Evolutionary conservation across 2,113 vertebrate species (phyloP), one percentile per base, ranked within the genome.

Genomic region (Nematolebias whitei): DNA sequence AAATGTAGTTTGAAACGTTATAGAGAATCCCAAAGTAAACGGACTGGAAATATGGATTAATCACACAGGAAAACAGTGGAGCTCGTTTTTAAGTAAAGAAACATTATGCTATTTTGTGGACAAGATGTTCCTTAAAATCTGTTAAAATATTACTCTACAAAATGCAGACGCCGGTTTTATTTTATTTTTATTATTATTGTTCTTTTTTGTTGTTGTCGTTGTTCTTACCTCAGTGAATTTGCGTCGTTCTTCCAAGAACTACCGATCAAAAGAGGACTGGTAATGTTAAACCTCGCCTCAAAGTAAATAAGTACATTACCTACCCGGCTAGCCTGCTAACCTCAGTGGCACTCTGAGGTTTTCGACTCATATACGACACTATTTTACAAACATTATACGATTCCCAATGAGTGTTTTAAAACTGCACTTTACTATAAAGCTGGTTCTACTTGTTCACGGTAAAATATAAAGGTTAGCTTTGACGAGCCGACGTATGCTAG

Each of bases 401-500:
- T n/a, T 6, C 3, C 10, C 8, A 38, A 1, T 4, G 0, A 8
- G 19, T 6, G 1, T 2, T 1, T 16, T 22, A 24, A 1, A 0
- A 7, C 14, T 12, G 5, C 9, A 5, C 5, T 19, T 29, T 15
- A 53, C n/a, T 3, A 1, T 14, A 2, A 3, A 23, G 1, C 15
- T 7, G 2, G 13, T 14, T 12, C 2, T 18, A 32, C 16, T 2
- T 0, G 0, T 51, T 26, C 1, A 12, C 8, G 6, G 2, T 18
- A 10, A 39, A 39, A n/a, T 26, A 41, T 7, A 20, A 24, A 5
- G 12, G 15, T 49, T 52, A 62, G n/a, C 49, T 47, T 23, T 18
- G 8, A 4, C 2, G 26, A 74, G 47, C 69, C 44, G 71, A 45
- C 23, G 38, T 19, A 57, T 65, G 79, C 75, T 82, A 85, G 18